These are phyloP conservation scores for Eubasilissa regina DNA, from an alignment of 1,140 invertebrate genomes.

Conservation along the genomic window DNA sequence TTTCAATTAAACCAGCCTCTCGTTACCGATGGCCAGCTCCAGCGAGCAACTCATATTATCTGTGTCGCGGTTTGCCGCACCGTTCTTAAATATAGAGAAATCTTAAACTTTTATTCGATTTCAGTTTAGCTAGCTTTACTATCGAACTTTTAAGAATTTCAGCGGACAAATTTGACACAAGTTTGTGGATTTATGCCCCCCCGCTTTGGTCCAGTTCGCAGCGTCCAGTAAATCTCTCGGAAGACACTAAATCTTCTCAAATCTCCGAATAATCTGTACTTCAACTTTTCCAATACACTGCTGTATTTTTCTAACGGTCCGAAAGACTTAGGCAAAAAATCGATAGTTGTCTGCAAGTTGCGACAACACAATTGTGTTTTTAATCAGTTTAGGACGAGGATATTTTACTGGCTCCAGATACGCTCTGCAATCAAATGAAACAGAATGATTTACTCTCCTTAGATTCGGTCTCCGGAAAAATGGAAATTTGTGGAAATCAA, in stretches of 20 bases:
- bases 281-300: conserved; percentile 27
- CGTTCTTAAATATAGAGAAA: neutral
- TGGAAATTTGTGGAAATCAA: no score
- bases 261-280: conserved; percentile 37
- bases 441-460: no score
- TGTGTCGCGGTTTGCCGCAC: neutral
- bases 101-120: conserved; percentile 25
- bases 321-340: conserved; percentile 19
- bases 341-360: neutral
- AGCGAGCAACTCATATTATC: no score
- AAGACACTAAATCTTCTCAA: conserved; percentile 32
- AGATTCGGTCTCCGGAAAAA: no score
- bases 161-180: conserved; percentile 35
- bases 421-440: no score
- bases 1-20: no score
- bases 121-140: neutral
- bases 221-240: conserved; percentile 35
- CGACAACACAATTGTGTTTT: neutral
- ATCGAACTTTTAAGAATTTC: conserved; percentile 34
- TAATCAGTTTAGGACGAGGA: neutral
- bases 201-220: conserved; percentile 22
- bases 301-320: conserved; percentile 26
- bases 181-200: conserved; percentile 31
- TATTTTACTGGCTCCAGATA: no score
- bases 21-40: no score